A percentile compares a stretch with the other conserved stretches of the same genome.
Evolutionary conservation across 2,797 vertebrate genomes (phyloP).

Genomic region (Tragopan temminckii): DNA sequence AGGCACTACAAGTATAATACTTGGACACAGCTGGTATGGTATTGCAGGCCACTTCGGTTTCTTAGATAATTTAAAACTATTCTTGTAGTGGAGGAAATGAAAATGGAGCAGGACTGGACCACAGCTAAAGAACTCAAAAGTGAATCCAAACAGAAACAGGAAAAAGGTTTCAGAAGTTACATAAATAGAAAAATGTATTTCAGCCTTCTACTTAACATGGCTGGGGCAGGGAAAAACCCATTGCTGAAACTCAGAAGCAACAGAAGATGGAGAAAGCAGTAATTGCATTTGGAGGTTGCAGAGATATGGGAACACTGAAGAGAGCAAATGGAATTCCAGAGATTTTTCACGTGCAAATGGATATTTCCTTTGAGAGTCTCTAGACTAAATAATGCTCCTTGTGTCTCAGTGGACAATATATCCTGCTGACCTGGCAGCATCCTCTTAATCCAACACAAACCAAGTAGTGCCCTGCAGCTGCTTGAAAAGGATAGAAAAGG

Average conservation of each 20-base stretch:
- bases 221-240: neutral
- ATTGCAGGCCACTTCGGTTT: neutral
- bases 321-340: conserved; percentile 79
- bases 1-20: neutral
- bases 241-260: neutral
- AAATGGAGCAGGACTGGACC: neutral
- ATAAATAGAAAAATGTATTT: neutral
- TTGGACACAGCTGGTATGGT: neutral
- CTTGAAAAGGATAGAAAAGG: neutral
- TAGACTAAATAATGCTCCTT: conserved; percentile 83
- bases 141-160: neutral
- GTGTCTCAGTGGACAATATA: conserved; percentile 57
- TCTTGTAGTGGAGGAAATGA: neutral
- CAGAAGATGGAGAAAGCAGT: conserved; percentile 22
- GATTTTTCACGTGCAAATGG: conserved; percentile 80
- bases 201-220: neutral
- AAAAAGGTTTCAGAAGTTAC: neutral
- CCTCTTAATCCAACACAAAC: neutral
- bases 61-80: neutral
- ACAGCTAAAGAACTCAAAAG: neutral
- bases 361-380: conserved; percentile 80
- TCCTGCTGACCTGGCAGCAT: conserved; percentile 48
- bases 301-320: conserved; percentile 42
- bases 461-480: neutral
- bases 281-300: neutral